Evolutionary conservation across 2,113 vertebrate genomes (phyloP), one percentile per base, ranked within the genome.

Genomic region (Elephantulus edwardii): DNA sequence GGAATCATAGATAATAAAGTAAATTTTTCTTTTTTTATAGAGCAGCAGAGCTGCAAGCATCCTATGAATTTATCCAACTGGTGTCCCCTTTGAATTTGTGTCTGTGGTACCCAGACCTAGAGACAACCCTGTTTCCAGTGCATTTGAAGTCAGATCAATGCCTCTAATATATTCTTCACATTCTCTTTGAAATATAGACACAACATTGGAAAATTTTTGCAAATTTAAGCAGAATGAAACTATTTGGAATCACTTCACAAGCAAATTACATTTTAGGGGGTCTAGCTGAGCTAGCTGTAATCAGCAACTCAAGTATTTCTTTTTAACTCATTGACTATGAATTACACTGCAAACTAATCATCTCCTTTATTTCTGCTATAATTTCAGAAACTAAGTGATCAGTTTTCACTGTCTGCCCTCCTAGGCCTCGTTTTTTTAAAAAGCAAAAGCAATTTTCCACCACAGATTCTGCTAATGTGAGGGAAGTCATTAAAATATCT

Each of bases 261-360:
- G 60, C 64, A 93, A 96, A 96, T 95, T 95, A 91, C 35, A 86
- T 91, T 91, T 96, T 92, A 92, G 93, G 38, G 86, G 56, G 40
- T 88, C 93, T 97, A 22, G 79, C 72, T 91, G 77, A 92, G 56
- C 44, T 68, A 95, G 87, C 86, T 96, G 82, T 70, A 96, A 97
- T 96, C 48, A 88, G 93, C 82, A 95, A 94, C 88, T 93, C 54
- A 89, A 96, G 93, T 77, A 86, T 96, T 97, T 97, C 86, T 87
- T 96, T 95, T 88, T 92, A 97, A 97, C 92, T 96, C 91, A 93
- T 68, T 95, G 94, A 95, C 92, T 96, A 80, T 89, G 75, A 97
- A 96, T 95, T 94, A 94, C 54, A 93, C 95, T 96, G 96, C 85
- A 96, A 97, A 95, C 93, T 91, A 95, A 96, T 92, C 48, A 93